Conservation (phyloP, 2,797 vertebrate species). For the Tympanoctomys barrerae region DNA sequence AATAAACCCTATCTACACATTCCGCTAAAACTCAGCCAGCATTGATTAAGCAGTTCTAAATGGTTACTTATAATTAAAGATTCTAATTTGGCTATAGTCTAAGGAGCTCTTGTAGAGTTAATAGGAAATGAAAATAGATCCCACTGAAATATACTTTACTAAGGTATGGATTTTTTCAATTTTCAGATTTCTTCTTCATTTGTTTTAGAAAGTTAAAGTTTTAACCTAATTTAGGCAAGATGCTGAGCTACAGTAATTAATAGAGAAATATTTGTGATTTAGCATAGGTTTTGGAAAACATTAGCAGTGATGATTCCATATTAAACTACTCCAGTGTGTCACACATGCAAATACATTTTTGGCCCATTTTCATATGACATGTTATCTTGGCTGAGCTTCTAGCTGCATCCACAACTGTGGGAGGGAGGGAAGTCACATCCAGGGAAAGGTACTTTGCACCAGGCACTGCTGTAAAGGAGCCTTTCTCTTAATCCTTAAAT, state of each 20-base stretch:
- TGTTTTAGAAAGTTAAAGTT: conserved; percentile 66
- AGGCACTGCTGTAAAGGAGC: not conserved
- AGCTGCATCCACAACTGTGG: not conserved
- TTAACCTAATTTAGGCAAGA: conserved; percentile 50
- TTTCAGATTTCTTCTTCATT: conserved; percentile 57
- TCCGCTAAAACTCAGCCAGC: conserved; percentile 53
- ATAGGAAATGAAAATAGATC: conserved; percentile 57
- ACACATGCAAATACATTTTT: not conserved
- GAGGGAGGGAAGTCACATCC: not conserved
- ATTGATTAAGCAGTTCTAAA: conserved; percentile 79
- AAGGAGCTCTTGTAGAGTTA: conserved; percentile 50
- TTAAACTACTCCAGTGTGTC: not conserved
- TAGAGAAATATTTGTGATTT: conserved; percentile 33
- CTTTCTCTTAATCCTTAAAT: not conserved
- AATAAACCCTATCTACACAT: conserved; percentile 24
- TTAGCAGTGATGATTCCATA: not conserved
- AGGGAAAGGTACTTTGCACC: not conserved
- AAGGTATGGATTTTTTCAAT: conserved; percentile 45
- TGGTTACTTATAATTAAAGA: conserved; percentile 73
- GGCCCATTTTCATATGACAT: not conserved
- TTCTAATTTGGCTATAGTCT: conserved; percentile 59
- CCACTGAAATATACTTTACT: conserved; percentile 59
- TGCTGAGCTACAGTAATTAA: not conserved
- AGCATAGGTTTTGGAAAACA: conserved; percentile 12
- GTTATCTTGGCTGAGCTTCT: not conserved